Evolutionary conservation across 2,113 vertebrate genomes (phyloP).

Genomic region (Vulpes lagopus): DNA sequence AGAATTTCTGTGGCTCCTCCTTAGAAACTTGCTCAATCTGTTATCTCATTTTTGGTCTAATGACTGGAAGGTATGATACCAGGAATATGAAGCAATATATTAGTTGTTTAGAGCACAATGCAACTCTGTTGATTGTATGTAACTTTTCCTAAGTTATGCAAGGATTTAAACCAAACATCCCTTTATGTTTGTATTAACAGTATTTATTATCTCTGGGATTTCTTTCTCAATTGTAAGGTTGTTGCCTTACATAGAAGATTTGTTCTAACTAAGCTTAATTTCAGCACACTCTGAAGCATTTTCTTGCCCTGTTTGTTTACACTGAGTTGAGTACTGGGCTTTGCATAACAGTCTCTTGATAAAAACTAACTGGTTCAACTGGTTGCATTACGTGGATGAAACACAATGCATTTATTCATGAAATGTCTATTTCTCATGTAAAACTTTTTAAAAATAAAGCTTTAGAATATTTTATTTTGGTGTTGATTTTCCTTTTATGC

Average conservation of each 20-base stretch:
- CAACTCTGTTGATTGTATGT: not conserved
- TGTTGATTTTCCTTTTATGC: not conserved
- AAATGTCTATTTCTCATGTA: not conserved
- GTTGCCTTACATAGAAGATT: not conserved
- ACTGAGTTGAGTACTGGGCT: not conserved
- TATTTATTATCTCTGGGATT: not conserved
- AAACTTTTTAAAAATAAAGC: not conserved
- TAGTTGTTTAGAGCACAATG: not conserved
- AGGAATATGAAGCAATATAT: not conserved
- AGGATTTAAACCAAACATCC: not conserved
- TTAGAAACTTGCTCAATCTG: not conserved
- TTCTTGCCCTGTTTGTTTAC: slow-evolving; percentile 1
- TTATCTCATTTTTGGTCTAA: not conserved
- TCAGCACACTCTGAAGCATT: not conserved
- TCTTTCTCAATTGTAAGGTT: slow-evolving; percentile 19
- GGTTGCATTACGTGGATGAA: not conserved
- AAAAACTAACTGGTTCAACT: not conserved
- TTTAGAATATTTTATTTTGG: not conserved
- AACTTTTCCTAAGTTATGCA: not conserved
- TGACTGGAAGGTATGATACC: not conserved
- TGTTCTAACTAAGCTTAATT: not conserved
- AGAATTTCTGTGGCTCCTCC: not conserved
- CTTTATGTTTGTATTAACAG: not conserved
- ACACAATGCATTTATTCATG: slow-evolving; percentile 8
- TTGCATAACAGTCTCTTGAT: not conserved